A percentile compares a stretch with the other conserved stretches of the same genome.
Conservation (phyloP, 2,113 vertebrate species). For the Helogale parvula region DNA sequence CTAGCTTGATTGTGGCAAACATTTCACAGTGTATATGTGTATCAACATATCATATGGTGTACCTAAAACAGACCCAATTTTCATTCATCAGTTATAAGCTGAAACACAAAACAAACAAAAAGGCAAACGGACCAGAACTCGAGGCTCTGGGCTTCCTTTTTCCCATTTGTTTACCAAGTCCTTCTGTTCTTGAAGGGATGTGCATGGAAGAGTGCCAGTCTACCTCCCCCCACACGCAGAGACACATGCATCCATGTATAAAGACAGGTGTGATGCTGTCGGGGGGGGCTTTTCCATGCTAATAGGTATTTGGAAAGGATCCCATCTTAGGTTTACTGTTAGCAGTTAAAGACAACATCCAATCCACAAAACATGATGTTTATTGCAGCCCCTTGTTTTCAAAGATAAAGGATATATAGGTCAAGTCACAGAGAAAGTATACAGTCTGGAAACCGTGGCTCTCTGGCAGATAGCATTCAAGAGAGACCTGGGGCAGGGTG, state of each 20-base stretch:
- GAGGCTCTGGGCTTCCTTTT: background rate
- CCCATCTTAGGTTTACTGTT: background rate
- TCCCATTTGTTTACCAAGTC: background rate
- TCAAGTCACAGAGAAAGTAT: background rate
- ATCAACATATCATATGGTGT: background rate
- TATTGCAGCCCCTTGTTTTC: background rate
- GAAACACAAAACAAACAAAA: background rate
- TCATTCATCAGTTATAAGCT: background rate
- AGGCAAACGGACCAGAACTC: background rate
- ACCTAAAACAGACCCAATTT: background rate
- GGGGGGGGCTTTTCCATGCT: background rate
- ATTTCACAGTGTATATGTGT: background rate
- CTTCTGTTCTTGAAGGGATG: background rate
- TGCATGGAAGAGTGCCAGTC: no score
- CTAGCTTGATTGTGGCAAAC: background rate
- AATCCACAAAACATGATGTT: background rate
- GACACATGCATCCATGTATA: accelerated
- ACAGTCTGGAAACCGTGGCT: no score
- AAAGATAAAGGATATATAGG: background rate
- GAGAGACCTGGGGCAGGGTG: no score
- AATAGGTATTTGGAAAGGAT: background rate
- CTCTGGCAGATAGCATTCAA: background rate
- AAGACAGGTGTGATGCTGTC: no score
- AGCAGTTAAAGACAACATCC: background rate
- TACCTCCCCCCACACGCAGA: no score